phyloP scores from a whole-genome alignment of 2,888 invertebrate species.

The Cepaea hortensis region DNA sequence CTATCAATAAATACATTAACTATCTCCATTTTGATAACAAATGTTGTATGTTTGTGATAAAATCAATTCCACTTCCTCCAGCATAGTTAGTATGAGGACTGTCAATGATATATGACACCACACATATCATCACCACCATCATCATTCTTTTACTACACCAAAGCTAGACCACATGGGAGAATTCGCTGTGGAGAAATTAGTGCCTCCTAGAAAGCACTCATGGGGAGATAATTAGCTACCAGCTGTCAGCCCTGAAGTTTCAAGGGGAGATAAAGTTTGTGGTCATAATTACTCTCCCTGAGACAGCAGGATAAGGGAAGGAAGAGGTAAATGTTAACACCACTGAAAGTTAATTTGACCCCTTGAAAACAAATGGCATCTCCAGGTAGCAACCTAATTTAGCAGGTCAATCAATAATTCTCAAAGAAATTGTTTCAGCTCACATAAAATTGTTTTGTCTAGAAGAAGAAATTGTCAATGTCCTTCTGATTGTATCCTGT shows the following conservation, averaged over 20 bases:
- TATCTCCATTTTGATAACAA: not conserved
- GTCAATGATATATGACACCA: constrained; percentile 1
- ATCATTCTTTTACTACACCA: constrained; percentile 8
- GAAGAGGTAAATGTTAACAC: constrained; percentile 6
- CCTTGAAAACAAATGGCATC: constrained; percentile 14
- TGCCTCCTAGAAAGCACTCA: not conserved
- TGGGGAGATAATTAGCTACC: constrained; percentile 42
- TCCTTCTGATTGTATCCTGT: not conserved
- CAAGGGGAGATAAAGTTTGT: constrained; percentile 35
- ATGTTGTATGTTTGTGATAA: not conserved
- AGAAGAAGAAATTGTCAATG: too few relatives aligned
- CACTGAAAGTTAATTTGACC: constrained; percentile 19
- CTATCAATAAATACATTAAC: too few relatives aligned
- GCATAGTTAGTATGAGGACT: not conserved
- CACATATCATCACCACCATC: constrained; percentile 12
- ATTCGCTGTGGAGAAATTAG: not conserved
- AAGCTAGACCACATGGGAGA: not conserved
- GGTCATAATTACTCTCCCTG: constrained; percentile 23
- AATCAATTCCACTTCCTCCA: not conserved
- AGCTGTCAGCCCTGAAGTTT: constrained; percentile 21
- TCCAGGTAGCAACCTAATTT: not conserved
- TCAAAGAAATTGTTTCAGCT: too few relatives aligned
- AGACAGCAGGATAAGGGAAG: not conserved
- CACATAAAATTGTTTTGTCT: not conserved
- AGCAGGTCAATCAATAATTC: constrained; percentile 17